Evolutionary conservation across 2,113 vertebrate species (phyloP), one percentile per base, ranked within the genome.

Genomic region (Poeciliopsis retropinna): DNA sequence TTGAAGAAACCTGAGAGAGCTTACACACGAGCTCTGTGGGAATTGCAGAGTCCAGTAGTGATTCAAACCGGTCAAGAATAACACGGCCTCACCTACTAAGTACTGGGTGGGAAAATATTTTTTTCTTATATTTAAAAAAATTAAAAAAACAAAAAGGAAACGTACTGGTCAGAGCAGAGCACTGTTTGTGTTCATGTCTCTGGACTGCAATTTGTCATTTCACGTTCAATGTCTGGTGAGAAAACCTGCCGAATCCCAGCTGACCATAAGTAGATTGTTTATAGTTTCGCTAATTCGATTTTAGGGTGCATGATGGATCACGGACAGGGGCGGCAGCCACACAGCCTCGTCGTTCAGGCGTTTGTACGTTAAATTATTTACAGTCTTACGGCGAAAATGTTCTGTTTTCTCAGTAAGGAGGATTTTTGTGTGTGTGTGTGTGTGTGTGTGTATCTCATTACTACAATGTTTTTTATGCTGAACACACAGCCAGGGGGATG

Each of bases 21-120:
- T 94, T 91, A 85, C 89, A 91, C 93, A 94, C 82, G 92, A 92
- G 91, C 92, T 91, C 90, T 91, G 84, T 83, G 93, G 93, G 93
- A 93, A 90, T 81, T 47, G 72, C 75, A 68, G 86, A 89, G 91
- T 89, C 82, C 90, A 90, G 80, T 85, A 87, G 92, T 92, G 91
- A 93, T 91, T 94, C 85, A 85, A 76, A 88, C 86, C 54, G 67
- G 86, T 92, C 86, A 93, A 92, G 83, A 95, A 94, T 94, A 94
- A 94, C 94, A 95, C 89, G 70, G 81, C 85, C 87, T 89, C 91
- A 89, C 80, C 89, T 91, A 90, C 91, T 93, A 94, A 93, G 91
- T 88, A 92, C 86, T 79, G 90, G 92, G 90, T 90, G 83, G 89
- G 87, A 87, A 90, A 92, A 92, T 94, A 93, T 94, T 94, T 92